phyloP scores from a whole-genome alignment of 1,140 invertebrate genomes.

The Scaptomyza hsui region DNA sequence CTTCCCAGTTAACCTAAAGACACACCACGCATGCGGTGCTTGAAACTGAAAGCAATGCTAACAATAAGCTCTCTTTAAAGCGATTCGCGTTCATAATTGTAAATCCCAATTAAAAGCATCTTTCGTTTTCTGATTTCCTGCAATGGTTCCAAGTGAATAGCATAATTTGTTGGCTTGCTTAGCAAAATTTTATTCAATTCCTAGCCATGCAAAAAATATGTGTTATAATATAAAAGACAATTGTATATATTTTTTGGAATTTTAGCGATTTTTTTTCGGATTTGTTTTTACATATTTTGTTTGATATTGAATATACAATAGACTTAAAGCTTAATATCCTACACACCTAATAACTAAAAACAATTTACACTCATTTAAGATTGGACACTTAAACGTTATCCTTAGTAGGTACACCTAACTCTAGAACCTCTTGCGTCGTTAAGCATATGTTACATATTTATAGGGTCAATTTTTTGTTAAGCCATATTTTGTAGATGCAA shows the following conservation, averaged over 20 bases:
- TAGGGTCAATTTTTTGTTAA: constrained; percentile 28
- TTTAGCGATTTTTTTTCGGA: constrained; percentile 58
- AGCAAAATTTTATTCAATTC: constrained; percentile 32
- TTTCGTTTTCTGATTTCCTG: background rate
- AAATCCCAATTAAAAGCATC: background rate
- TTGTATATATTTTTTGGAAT: constrained; percentile 39
- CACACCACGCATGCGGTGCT: background rate
- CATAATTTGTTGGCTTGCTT: background rate
- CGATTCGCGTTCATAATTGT: background rate
- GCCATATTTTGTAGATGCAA: constrained; percentile 21
- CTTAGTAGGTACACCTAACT: constrained; percentile 63
- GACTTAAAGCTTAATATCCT: constrained; percentile 56
- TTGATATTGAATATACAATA: constrained; percentile 64
- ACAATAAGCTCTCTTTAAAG: background rate
- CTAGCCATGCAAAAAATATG: background rate
- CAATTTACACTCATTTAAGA: constrained; percentile 70
- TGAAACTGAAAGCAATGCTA: background rate
- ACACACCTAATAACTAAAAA: constrained; percentile 66
- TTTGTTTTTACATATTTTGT: constrained; percentile 54
- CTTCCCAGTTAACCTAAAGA: constrained; percentile 5
- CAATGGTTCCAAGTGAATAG: background rate
- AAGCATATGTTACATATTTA: constrained; percentile 56
- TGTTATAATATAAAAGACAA: constrained; percentile 27
- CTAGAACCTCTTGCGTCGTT: constrained; percentile 74
- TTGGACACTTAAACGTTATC: constrained; percentile 62